Base-by-base conservation (phyloP, 2,888 invertebrate species). In the Mythimna impura region DNA sequence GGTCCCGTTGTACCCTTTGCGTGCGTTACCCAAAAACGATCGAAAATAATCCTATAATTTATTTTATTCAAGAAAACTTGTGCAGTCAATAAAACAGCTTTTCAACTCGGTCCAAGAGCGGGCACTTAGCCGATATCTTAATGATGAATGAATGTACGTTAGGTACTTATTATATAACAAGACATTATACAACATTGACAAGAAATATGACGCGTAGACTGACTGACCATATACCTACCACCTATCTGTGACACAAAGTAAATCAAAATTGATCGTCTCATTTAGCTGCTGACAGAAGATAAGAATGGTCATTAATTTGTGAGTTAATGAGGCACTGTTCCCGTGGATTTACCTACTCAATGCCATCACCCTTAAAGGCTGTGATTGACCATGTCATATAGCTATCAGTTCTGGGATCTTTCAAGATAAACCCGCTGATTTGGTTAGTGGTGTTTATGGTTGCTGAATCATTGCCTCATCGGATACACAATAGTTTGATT, bases 61-160 rank as follows among this genome's bases (percentile, higher is more conserved):
- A 76, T 50, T 43, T 0, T 7, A 10, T 17, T 2, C 62, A 43
- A 34, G 9, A 66, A 60, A 57, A 57, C n/a, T 7, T 54, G 10
- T 50, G 34, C 50, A 73, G n/a, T 62, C 50, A 68, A 74, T 71
- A 70, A n/a, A 61, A 60, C 68, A 34, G 60, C 71, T 76, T 78
- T 72, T 25, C 60, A 79, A 73, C 68, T 66, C 43, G 7, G 30
- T 25, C 43, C 64, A 69, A 76, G 72, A 60, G 64, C 66, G 47
- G 10, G 63, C 74, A 79, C 73, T 84, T 76, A 75, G 60, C 52
- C 55, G 36, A 73, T 82, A 85, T 82, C 76, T 58, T 66, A 76
- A 72, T 80, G 80, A 80, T 77, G 67, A 82, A 83, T 85, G 73
- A 80, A 83, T 78, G 68, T 64, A 73, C 76, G 76, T 76, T 79